These are phyloP conservation scores for Eupithecia centaureata DNA, from an alignment of 2,888 invertebrate genomes.

Conservation along the genomic window DNA sequence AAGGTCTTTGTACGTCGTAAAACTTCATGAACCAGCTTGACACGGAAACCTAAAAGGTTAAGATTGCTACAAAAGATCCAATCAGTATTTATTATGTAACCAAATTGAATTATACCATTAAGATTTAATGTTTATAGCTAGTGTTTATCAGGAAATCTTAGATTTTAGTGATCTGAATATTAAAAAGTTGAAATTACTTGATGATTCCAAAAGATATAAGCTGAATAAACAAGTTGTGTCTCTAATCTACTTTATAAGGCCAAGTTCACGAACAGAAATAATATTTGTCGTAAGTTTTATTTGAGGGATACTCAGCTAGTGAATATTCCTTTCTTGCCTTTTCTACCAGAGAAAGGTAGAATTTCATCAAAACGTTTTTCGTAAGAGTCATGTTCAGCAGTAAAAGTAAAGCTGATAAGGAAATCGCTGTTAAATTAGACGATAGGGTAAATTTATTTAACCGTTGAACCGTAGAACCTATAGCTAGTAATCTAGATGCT, in stretches of 20 bases:
- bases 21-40: background rate
- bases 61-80: background rate
- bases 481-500: background rate
- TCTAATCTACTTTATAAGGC: background rate
- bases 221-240: background rate
- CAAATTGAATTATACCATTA: background rate
- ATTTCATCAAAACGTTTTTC: no score
- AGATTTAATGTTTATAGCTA: background rate
- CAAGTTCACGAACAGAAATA: background rate
- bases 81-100: background rate
- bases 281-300: background rate
- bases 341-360: background rate
- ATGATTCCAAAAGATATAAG: background rate
- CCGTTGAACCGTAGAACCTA: background rate
- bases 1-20: background rate
- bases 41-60: constrained; percentile 1
- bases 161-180: background rate
- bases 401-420: background rate
- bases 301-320: no score
- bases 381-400: background rate
- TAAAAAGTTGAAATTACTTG: background rate
- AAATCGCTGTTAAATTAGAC: background rate
- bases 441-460: background rate
- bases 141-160: background rate
- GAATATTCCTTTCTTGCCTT: no score